Evolutionary conservation across 2,113 vertebrate species (phyloP), one percentile per base, ranked within the genome.

Genomic region (Neogale vison): DNA sequence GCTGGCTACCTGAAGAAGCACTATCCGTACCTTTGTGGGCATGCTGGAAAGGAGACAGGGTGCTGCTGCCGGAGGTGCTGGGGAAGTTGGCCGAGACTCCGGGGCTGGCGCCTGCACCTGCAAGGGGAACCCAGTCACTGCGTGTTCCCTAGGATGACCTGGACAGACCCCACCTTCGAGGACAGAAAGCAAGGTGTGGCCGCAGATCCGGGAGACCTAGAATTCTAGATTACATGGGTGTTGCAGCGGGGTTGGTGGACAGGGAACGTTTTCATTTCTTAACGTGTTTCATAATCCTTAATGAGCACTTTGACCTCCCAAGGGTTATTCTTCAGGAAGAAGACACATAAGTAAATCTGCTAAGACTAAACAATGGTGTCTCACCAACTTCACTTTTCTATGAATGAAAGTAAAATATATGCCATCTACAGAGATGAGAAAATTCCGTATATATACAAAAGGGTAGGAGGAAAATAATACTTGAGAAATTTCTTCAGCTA

Each of bases 21-120:
- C 34, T 69, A 50, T 76, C 86, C 98, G 97, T 98, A 99, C 99
- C 99, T 99, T 99, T 99, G 81, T 99, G 99, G 91, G 98, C 98
- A 1, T 99, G 99, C 95, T 99, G 99, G 95, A 99, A 99, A 20
- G 99, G 99, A 0, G 99, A 98, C 29, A 99, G 99, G 20, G 99
- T 99, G 98, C 99, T 99, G 71, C 98, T 99, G 61, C 99, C 99
- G 4, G 99, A 98, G 7, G 99, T 99, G 72, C 99, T 98, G 8
- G 97, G 97, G 82, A 99, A 98, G 95, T 99, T 99, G 84, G 98
- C 99, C 36, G 98, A 97, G 55, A 97, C 97, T 59, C 98, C 98
- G 1, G 97, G 97, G 24, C 94, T 97, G 76, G 97, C 98, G 9
- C 98, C 98, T 34, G 98, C 98, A 98, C 99, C 99, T 99, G 98